Conservation (phyloP, 2,113 vertebrate species). For the Podiceps cristatus region DNA sequence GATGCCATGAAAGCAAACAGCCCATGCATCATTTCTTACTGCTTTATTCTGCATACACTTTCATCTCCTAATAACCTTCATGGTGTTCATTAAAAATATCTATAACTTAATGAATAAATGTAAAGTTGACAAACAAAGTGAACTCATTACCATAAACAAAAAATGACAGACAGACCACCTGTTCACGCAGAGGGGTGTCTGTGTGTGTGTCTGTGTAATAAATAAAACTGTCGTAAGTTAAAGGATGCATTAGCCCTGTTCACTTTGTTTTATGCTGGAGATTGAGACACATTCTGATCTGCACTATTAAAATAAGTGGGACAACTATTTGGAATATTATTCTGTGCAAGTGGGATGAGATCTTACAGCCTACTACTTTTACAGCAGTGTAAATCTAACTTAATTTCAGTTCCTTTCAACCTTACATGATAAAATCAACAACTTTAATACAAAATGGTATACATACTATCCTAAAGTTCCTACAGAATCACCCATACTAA, state of each 20-base stretch:
- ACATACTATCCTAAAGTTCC: background rate
- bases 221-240: background rate
- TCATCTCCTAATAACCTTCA: constrained; percentile 1
- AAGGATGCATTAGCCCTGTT: background rate
- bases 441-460: background rate
- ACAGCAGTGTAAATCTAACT: background rate
- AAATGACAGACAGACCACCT: background rate
- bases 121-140: background rate
- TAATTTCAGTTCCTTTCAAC: background rate
- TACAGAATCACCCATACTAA: background rate
- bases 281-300: background rate
- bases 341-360: background rate
- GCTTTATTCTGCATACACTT: background rate
- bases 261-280: background rate
- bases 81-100: background rate
- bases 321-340: background rate
- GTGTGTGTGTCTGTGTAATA: background rate
- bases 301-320: background rate
- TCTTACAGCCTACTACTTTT: background rate
- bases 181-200: background rate
- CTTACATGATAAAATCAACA: background rate
- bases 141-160: background rate
- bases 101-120: background rate
- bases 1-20: background rate
- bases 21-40: background rate